These are phyloP conservation scores for Drosophila histrio DNA, from an alignment of 2,888 invertebrate species.

Conservation along the genomic window DNA sequence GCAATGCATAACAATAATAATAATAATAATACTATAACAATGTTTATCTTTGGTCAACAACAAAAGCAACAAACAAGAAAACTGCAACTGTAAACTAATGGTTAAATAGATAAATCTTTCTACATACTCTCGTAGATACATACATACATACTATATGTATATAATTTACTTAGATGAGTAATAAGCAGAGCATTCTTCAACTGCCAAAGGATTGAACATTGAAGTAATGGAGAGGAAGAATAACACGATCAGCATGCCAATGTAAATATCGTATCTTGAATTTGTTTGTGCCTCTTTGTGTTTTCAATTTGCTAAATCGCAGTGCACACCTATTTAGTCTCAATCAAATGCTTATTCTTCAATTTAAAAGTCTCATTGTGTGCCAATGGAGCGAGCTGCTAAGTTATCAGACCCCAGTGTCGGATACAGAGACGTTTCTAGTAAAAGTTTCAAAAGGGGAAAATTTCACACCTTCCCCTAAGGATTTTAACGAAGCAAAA, in stretches of 20 bases:
- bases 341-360: conserved; percentile 60
- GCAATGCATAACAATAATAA: conserved; percentile 33
- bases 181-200: background rate
- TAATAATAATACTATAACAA: conserved; percentile 34
- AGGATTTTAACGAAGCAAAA: too few species aligned
- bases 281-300: conserved; percentile 14
- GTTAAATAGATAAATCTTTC: conserved; percentile 10
- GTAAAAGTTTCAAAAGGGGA: too few species aligned
- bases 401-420: conserved; percentile 71
- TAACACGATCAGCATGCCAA: background rate
- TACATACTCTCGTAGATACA: too few species aligned
- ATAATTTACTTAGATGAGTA: conserved; percentile 4
- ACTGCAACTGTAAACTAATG: conserved; percentile 11
- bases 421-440: too few species aligned
- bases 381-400: conserved; percentile 60
- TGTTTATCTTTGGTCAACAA: conserved; percentile 62
- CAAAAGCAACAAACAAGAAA: conserved; percentile 27
- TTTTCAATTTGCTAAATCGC: conserved; percentile 38
- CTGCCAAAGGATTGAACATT: background rate
- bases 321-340: conserved; percentile 32
- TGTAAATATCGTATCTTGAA: conserved; percentile 8
- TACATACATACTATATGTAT: background rate
- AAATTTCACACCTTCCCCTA: too few species aligned
- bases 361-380: conserved; percentile 69
- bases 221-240: background rate